These are phyloP conservation scores for Drosophila flavopinicola DNA, from an alignment of 2,888 invertebrate species.

Conservation along the genomic window DNA sequence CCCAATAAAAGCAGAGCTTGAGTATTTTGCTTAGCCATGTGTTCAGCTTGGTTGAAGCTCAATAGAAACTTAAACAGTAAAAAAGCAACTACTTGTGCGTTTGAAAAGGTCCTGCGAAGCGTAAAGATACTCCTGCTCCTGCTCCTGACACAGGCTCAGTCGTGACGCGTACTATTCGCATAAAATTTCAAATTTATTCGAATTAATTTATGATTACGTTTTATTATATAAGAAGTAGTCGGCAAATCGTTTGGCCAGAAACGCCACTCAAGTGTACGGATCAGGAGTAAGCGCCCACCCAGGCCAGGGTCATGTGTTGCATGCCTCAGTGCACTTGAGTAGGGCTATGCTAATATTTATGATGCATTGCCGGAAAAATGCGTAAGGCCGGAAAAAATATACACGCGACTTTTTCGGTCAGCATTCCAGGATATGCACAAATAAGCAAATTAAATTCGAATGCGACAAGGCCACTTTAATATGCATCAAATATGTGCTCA, in stretches of 20 bases:
- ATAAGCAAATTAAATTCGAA: constrained; percentile 9
- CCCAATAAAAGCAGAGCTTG: constrained; percentile 15
- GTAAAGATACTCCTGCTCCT: constrained; percentile 9
- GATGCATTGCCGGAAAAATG: constrained; percentile 9
- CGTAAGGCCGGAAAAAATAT: constrained; percentile 1
- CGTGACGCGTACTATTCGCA: constrained; percentile 38
- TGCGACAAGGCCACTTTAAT: neutral
- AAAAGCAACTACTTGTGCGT: constrained; percentile 22
- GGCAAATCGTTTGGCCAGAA: constrained; percentile 11
- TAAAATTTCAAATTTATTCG: constrained; percentile 39
- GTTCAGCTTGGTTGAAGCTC: constrained; percentile 38
- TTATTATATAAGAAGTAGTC: constrained; percentile 33
- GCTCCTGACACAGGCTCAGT: neutral
- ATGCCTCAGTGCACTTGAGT: constrained; percentile 43
- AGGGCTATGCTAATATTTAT: constrained; percentile 30
- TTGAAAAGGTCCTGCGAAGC: constrained; percentile 36
- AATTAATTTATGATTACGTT: constrained; percentile 57
- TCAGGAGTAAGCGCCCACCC: neutral
- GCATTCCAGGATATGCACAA: neutral
- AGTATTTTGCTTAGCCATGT: constrained; percentile 26
- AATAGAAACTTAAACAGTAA: constrained; percentile 44
- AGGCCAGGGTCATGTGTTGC: constrained; percentile 14
- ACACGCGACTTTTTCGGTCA: neutral
- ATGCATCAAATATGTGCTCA: neutral
- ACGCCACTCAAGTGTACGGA: constrained; percentile 38